Conservation (phyloP, 2,113 vertebrate genomes). For the Bos indicus region DNA sequence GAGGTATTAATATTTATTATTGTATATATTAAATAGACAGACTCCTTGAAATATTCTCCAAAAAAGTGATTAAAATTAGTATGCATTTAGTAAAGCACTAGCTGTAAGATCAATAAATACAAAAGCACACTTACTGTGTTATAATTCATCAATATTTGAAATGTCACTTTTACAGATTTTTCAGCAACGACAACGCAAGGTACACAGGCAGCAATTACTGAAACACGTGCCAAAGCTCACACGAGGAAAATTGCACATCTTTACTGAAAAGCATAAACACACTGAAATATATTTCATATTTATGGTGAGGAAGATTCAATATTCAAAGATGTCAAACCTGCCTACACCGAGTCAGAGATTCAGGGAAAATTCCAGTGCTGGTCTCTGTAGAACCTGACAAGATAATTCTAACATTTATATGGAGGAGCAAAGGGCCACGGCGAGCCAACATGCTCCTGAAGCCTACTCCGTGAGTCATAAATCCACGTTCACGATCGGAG, state of each 20-base stretch:
- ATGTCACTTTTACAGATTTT: background rate
- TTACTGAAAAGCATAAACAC: background rate
- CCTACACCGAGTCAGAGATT: background rate
- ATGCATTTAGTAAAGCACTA: background rate
- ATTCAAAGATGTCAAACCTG: background rate
- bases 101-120: background rate
- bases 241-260: background rate
- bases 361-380: accelerated
- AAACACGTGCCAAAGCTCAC: background rate
- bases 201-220: background rate
- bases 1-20: background rate
- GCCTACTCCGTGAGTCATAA: accelerated
- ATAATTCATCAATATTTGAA: background rate
- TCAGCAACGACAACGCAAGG: background rate
- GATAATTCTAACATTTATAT: background rate
- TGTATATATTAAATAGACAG: background rate
- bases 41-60: background rate
- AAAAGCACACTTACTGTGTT: background rate
- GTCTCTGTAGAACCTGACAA: background rate
- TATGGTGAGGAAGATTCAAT: background rate
- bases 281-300: background rate
- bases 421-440: accelerated
- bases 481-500: accelerated
- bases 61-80: background rate
- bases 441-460: accelerated